Evolutionary conservation across 2,888 invertebrate species (phyloP), one percentile per base, ranked within the genome.

Genomic region (Cerceris ruficornis): DNA sequence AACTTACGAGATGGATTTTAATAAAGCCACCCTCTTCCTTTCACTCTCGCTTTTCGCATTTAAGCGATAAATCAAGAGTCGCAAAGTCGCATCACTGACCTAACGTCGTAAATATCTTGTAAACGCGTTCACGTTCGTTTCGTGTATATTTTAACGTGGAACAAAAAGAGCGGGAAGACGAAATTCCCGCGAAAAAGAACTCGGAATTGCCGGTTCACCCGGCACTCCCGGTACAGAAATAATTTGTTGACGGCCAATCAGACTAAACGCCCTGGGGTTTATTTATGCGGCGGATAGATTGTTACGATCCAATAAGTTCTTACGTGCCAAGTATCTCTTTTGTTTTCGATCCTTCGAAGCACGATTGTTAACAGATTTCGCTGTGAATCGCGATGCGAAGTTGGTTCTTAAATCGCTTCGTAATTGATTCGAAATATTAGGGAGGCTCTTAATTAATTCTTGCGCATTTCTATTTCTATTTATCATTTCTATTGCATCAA

Each of bases 221-320:
- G n/a, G 28, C 7, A 28, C 58, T 17, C 55, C 49, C 17, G 50
- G 42, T n/a, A 52, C 57, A 7, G 50, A 68, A 49, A 68, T 58
- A 39, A 39, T 46, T 49, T 39, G 14, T 52, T 13, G 43, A 57
- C 17, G 28, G 41, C 42, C 52, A 69, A 66, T 52, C 15, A 15
- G 69, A 52, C 49, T 49, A 39, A 42, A 60, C 43, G 14, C 14
- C 9, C n/a, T 46, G 7, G 8, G 14, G 55, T 75, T 75, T 70
- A 59, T 75, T 75, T 75, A 15, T 66, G n/a, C 57, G 43, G 13
- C 6, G 46, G 15, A 69, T 62, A 55, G 61, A 69, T 62, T 52
- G 61, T 62, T 69, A 71, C 39, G 42, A 58, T 52, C 43, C 58
- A 15, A 65, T 41, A 49, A 65, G 28, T 15, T 70, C 43, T 13